Conservation (phyloP, 2,888 invertebrate genomes). For the Dasysyrphus tricinctus region DNA sequence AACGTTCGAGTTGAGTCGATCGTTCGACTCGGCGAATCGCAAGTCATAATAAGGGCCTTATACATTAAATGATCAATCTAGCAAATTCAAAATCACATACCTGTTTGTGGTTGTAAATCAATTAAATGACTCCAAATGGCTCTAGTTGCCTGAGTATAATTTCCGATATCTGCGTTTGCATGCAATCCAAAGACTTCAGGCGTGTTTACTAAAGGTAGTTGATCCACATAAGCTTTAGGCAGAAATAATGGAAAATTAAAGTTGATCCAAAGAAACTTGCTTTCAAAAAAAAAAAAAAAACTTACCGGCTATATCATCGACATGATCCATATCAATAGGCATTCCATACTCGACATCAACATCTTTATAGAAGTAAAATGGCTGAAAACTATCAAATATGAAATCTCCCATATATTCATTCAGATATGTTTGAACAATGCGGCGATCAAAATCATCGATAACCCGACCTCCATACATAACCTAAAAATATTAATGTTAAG, state of each 20-base stretch:
- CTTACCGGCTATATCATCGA: slow-evolving; percentile 52
- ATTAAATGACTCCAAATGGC: slow-evolving; percentile 94
- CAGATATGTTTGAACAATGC: slow-evolving; percentile 94
- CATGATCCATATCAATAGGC: slow-evolving; percentile 84
- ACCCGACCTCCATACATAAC: slow-evolving; percentile 98
- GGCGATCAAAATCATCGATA: slow-evolving; percentile 95
- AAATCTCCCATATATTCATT: slow-evolving; percentile 98
- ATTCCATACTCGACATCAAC: slow-evolving; percentile 90
- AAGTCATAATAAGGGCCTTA: no score
- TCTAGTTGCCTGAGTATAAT: slow-evolving; percentile 93
- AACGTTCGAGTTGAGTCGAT: no score
- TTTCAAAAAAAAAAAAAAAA: not conserved
- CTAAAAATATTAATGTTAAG: slow-evolving; percentile 82
- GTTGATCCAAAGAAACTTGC: not conserved
- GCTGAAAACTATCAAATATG: slow-evolving; percentile 94
- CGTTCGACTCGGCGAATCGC: no score
- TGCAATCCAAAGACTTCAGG: slow-evolving; percentile 97
- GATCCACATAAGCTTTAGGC: slow-evolving; percentile 90
- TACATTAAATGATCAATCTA: no score
- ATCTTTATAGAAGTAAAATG: slow-evolving; percentile 94
- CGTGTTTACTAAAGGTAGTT: slow-evolving; percentile 91
- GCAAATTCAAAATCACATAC: slow-evolving; percentile 83
- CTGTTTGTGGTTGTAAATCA: slow-evolving; percentile 95
- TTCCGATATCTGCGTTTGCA: slow-evolving; percentile 97
- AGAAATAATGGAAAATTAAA: slow-evolving; percentile 55